Evolutionary conservation across 2,888 invertebrate genomes (phyloP).

Genomic region (Tupiocoris notatus): DNA sequence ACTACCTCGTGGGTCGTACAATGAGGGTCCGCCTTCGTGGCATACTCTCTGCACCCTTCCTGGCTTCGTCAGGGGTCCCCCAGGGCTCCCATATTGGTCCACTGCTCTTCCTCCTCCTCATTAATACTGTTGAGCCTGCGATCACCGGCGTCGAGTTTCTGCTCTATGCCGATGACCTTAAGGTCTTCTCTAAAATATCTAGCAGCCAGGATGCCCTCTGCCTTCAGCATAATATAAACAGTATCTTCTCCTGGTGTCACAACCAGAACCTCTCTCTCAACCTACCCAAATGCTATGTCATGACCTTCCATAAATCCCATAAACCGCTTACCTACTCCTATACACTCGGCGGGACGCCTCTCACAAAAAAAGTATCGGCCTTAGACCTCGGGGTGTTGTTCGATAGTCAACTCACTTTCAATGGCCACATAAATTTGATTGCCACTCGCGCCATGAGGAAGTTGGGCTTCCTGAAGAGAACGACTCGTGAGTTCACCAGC

Average conservation of each 20-base stretch:
- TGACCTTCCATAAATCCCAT: background rate
- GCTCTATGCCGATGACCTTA: background rate
- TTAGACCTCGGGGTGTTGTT: background rate
- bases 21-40: background rate
- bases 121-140: background rate
- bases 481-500: background rate
- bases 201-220: background rate
- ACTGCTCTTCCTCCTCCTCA: background rate
- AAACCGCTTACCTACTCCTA: background rate
- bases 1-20: background rate
- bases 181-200: background rate
- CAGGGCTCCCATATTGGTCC: slow-evolving; percentile 4
- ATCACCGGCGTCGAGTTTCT: background rate
- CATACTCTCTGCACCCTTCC: background rate
- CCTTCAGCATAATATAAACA: background rate
- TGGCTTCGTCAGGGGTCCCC: background rate
- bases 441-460: background rate
- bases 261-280: background rate
- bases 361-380: background rate
- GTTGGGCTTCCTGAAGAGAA: background rate
- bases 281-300: background rate
- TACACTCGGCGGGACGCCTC: background rate
- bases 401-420: background rate
- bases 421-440: background rate
- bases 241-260: background rate